These are phyloP conservation scores for Rhombomys opimus DNA, from an alignment of 2,113 vertebrate genomes.

Conservation along the genomic window DNA sequence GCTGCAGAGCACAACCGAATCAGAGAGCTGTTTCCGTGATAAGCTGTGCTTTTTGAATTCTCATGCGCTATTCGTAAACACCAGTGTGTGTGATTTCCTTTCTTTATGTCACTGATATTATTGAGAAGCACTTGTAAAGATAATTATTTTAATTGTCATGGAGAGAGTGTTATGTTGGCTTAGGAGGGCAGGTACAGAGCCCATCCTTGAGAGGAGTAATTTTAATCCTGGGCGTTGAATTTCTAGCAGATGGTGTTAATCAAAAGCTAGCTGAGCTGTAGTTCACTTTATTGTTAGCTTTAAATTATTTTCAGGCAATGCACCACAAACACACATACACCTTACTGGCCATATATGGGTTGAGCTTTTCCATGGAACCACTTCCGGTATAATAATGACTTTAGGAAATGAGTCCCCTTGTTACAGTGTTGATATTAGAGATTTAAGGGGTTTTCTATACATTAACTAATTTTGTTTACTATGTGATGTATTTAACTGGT, in stretches of 20 bases:
- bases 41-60: slow-evolving; percentile 10
- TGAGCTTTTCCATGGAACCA: neutral
- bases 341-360: neutral
- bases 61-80: slow-evolving; percentile 48
- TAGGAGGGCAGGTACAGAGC: neutral
- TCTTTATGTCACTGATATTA: slow-evolving; percentile 49
- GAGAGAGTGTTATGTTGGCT: neutral
- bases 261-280: slow-evolving; percentile 27
- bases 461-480: slow-evolving; percentile 33
- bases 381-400: neutral
- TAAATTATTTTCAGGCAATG: slow-evolving; percentile 35
- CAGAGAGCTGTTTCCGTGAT: neutral
- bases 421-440: neutral
- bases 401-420: slow-evolving; percentile 35
- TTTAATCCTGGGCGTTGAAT: slow-evolving; percentile 39
- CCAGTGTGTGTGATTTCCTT: slow-evolving; percentile 52
- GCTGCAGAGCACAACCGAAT: neutral
- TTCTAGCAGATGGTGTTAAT: slow-evolving; percentile 42
- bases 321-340: neutral
- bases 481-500: slow-evolving; percentile 47
- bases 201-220: neutral
- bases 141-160: slow-evolving; percentile 16
- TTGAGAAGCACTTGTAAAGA: slow-evolving; percentile 52
- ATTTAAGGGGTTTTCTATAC: neutral
- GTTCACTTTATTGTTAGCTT: slow-evolving; percentile 39